Percentiles rank a stretch among this genome's conserved stretches.
Conservation (phyloP, 2,888 invertebrate species). For the Epinotia demarniana region DNA sequence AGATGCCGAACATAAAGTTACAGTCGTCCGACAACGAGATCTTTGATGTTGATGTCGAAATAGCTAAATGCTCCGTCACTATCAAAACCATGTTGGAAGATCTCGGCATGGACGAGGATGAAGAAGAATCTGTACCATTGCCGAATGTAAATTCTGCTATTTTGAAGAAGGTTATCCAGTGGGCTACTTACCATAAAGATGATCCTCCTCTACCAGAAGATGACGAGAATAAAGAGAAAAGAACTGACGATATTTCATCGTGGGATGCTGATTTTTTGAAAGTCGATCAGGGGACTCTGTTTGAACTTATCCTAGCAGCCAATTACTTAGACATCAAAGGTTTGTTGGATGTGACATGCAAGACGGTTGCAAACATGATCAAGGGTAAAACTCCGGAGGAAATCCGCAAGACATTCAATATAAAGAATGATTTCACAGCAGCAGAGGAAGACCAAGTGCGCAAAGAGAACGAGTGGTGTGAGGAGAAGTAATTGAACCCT, state of each 20-base stretch:
- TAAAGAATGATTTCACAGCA: slow-evolving; percentile 98
- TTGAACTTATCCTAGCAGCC: slow-evolving; percentile 98
- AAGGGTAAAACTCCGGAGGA: slow-evolving; percentile 99
- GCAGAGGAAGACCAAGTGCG: slow-evolving; percentile 99
- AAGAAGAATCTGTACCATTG: slow-evolving; percentile 97
- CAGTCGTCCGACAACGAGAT: slow-evolving; percentile 98
- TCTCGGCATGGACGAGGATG: slow-evolving; percentile 95
- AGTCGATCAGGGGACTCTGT: slow-evolving; percentile 98
- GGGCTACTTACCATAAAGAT: slow-evolving; percentile 97
- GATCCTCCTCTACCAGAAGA: slow-evolving; percentile 98
- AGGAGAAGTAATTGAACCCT: slow-evolving; percentile 87
- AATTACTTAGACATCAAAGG: slow-evolving; percentile 99
- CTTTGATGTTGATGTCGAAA: slow-evolving; percentile 98
- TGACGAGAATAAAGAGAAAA: slow-evolving; percentile 98
- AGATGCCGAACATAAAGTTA: slow-evolving; percentile 97
- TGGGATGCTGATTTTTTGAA: slow-evolving; percentile 99
- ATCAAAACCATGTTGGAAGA: slow-evolving; percentile 99
- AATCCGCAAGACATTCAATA: slow-evolving; percentile 98
- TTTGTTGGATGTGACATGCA: slow-evolving; percentile 98
- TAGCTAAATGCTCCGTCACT: slow-evolving; percentile 98
- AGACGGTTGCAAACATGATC: slow-evolving; percentile 99
- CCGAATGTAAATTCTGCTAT: slow-evolving; percentile 99
- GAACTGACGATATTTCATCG: slow-evolving; percentile 99
- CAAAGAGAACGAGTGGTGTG: slow-evolving; percentile 98
- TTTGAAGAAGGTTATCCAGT: slow-evolving; percentile 96